These are phyloP conservation scores for Watersipora subatra DNA, from an alignment of 1,140 invertebrate genomes.

Conservation along the genomic window DNA sequence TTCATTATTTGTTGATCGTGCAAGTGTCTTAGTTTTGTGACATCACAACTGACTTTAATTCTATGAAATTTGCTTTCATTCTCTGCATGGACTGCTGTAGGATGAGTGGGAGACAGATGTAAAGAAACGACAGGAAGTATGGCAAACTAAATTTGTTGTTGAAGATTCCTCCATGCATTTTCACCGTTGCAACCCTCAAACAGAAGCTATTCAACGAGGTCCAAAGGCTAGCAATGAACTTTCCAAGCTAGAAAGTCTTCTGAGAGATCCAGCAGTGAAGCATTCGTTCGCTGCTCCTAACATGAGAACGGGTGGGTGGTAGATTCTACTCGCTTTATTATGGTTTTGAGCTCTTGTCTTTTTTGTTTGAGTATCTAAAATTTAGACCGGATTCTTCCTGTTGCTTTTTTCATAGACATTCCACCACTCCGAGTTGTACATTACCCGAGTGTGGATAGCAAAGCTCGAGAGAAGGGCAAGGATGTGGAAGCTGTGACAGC, in stretches of 20 bases:
- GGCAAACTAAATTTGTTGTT: conserved; percentile 29
- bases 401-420: too few species aligned
- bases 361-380: too few species aligned
- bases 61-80: too few species aligned
- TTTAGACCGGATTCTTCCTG: too few species aligned
- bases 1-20: too few species aligned
- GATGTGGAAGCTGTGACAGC: conserved; percentile 15
- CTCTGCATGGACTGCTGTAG: too few species aligned
- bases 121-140: conserved; percentile 16
- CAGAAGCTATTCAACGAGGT: conserved; percentile 26
- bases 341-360: too few species aligned
- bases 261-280: conserved; percentile 32
- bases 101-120: conserved; percentile 19
- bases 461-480: conserved; percentile 16
- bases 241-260: conserved; percentile 25
- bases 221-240: conserved; percentile 30
- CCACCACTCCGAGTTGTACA: conserved; percentile 30
- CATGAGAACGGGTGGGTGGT: conserved; percentile 8
- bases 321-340: too few species aligned
- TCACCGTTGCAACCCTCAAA: conserved; percentile 26
- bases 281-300: conserved; percentile 13
- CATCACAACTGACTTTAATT: too few species aligned
- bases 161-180: conserved; percentile 20
- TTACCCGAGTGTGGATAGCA: conserved; percentile 29
- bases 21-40: too few species aligned